Evolutionary conservation across 23 tunicate species (phyloP).

Genomic region (Styela plicata): DNA sequence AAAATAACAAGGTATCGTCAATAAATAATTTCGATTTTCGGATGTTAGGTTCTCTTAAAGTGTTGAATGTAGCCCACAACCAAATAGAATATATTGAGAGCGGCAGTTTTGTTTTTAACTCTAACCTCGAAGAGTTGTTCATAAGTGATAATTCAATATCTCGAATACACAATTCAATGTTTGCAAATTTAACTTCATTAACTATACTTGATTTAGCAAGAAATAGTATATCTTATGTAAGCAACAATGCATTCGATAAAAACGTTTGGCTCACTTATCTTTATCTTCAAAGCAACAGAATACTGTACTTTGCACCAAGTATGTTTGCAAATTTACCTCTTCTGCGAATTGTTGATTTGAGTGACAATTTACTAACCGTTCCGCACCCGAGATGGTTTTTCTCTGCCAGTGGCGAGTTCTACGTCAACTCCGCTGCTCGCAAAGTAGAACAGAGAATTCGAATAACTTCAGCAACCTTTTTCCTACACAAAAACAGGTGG

Average conservation of each 20-base stretch:
- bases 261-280: neutral
- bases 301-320: neutral
- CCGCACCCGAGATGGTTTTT: conserved; percentile 4
- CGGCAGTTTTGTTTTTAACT: neutral
- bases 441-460: conserved; percentile 5
- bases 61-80: neutral
- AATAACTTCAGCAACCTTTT: neutral
- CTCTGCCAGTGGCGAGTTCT: conserved; percentile 3
- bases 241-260: neutral
- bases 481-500: neutral
- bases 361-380: neutral
- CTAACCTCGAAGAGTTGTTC: neutral
- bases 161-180: neutral
- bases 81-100: neutral
- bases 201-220: neutral
- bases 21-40: neutral
- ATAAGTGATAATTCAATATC: neutral
- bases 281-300: neutral
- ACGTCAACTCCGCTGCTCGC: neutral
- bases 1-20: neutral
- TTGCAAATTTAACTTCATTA: neutral
- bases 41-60: neutral
- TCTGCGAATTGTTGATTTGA: conserved; percentile 1
- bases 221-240: neutral
- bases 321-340: neutral